phyloP scores from a whole-genome alignment of 2,113 vertebrate species.

The Apodemus sylvaticus region DNA sequence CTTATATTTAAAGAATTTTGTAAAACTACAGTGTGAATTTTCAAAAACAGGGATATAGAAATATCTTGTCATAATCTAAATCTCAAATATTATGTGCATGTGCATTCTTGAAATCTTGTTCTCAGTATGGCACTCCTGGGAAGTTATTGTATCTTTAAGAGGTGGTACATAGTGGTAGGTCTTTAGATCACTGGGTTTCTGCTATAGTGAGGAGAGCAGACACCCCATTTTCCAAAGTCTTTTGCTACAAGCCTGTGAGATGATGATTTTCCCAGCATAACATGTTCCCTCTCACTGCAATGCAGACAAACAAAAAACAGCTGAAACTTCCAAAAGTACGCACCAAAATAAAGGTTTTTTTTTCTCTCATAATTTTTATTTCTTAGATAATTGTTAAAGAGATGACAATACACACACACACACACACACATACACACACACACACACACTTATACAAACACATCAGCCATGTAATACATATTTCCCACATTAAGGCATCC shows the following conservation, averaged over 20 bases:
- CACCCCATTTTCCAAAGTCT: background rate
- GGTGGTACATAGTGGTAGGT: background rate
- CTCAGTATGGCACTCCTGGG: background rate
- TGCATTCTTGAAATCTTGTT: background rate
- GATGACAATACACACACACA: background rate
- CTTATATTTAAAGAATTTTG: background rate
- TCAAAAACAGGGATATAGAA: background rate
- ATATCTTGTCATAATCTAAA: background rate
- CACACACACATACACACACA: too few relatives aligned
- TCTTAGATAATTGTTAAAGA: background rate
- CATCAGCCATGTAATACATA: background rate
- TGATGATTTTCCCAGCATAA: background rate
- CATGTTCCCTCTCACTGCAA: background rate
- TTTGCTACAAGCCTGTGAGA: background rate
- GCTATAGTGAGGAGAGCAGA: too few relatives aligned
- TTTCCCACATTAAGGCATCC: background rate
- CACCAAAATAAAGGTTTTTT: background rate
- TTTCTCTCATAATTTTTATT: background rate
- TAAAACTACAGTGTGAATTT: background rate
- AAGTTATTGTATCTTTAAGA: background rate
- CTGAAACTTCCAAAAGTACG: background rate
- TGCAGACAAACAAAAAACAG: background rate
- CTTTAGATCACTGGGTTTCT: background rate
- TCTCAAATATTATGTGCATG: background rate
- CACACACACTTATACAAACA: too few relatives aligned